Percentiles rank a stretch among this genome's conserved stretches.
Conservation (phyloP, 2,797 vertebrate genomes). For the Halcyon chelicuti region DNA sequence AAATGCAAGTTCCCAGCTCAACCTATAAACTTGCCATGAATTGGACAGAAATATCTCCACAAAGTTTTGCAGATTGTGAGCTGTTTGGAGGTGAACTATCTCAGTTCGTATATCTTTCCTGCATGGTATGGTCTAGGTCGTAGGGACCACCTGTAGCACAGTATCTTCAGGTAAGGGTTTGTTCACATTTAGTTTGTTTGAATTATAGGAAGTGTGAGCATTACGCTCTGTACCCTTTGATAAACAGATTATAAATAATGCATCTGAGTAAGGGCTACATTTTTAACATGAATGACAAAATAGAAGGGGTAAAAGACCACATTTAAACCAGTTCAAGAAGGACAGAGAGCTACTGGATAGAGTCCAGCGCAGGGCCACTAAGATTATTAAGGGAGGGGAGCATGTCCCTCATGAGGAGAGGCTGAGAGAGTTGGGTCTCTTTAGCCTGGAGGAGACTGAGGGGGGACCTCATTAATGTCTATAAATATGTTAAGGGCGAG, state of each 20-base stretch:
- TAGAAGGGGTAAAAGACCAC: not conserved
- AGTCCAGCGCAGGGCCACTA: no score
- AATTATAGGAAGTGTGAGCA: not conserved
- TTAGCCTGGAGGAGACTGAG: no score
- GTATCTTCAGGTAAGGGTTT: not conserved
- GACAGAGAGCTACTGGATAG: no score
- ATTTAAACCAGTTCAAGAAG: not conserved
- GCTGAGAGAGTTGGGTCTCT: no score
- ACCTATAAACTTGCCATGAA: not conserved
- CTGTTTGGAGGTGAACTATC: not conserved
- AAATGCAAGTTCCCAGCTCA: not conserved
- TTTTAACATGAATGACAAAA: not conserved
- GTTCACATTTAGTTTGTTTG: not conserved
- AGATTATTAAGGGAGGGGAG: no score
- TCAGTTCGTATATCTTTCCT: not conserved
- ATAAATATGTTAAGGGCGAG: no score
- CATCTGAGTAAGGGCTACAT: not conserved
- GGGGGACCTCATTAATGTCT: no score
- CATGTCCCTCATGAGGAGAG: no score
- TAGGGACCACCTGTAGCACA: not conserved
- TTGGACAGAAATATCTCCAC: not conserved
- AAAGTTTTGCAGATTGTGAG: not conserved
- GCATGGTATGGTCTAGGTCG: fast-evolving
- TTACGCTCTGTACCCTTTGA: not conserved
- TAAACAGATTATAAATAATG: not conserved